Evolutionary conservation across 2,797 vertebrate genomes (phyloP).

Genomic region (Microchirus variegatus): DNA sequence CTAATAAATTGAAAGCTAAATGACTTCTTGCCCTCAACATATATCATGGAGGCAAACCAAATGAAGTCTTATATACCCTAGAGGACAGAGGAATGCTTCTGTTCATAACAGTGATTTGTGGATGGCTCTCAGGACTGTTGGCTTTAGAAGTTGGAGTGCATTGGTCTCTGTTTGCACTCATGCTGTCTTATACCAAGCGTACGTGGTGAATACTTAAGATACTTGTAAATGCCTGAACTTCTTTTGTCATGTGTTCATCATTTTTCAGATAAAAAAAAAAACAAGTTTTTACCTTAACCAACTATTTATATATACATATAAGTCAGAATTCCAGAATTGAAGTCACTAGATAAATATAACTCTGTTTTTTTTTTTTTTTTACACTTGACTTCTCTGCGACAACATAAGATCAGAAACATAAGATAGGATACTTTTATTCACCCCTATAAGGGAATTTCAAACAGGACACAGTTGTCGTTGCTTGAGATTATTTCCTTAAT

Average conservation of each 20-base stretch:
- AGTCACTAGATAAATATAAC: background rate
- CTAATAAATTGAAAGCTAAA: conserved; percentile 84
- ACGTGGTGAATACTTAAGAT: background rate
- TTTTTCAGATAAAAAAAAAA: too few relatives aligned
- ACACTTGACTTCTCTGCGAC: too few relatives aligned
- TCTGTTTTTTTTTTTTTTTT: too few relatives aligned
- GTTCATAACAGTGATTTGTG: conserved; percentile 83
- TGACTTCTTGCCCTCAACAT: conserved; percentile 82
- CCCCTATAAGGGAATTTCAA: too few relatives aligned
- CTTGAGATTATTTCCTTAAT: too few relatives aligned
- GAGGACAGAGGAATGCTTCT: conserved; percentile 85
- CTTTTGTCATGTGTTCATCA: background rate
- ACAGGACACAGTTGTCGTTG: too few relatives aligned
- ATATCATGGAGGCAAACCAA: conserved; percentile 78
- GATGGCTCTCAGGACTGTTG: conserved; percentile 53
- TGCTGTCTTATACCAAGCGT: conserved; percentile 8
- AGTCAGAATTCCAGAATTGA: background rate
- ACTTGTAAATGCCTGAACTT: background rate
- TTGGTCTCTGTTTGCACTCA: conserved; percentile 33
- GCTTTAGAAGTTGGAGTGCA: conserved; percentile 40
- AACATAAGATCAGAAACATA: too few relatives aligned
- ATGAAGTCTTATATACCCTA: conserved; percentile 77
- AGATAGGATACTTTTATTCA: too few relatives aligned
- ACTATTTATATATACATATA: too few relatives aligned
- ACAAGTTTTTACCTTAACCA: too few relatives aligned